Evolutionary conservation across 2,888 invertebrate species (phyloP), one percentile per base, ranked within the genome.

Genomic region (Cosmia trapezina): DNA sequence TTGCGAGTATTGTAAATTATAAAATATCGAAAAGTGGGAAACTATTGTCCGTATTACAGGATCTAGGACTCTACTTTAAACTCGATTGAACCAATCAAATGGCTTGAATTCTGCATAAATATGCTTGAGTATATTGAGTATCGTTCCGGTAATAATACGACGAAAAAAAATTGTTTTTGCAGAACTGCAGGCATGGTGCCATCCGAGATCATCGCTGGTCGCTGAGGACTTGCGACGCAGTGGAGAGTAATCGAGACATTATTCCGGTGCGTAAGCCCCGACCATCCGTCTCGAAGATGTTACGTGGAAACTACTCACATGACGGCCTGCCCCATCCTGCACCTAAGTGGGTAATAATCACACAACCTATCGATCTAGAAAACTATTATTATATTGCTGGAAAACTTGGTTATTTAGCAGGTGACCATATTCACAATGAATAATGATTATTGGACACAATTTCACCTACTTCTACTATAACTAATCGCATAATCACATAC

Each of bases 181-280:
- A 37, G 37, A 63, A 37, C 9, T 63, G n/a, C 9, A 51, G n/a
- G n/a, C 33, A 9, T 37, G 9, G 0, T 37, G 14, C 33, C 51
- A 14, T 33, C 63, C 9, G 2, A 9, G 4, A 22, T n/a, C 3
- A 9, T 54, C 82, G 81, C 84, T 73, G 1, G 14, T 33, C 66
- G 80, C 84, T 80, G 78, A 45, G 83, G 49, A 72, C 76, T 90
- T 90, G 75, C 14, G 66, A 66, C 86, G 70, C 60, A 77, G 65
- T 76, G 76, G 84, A 85, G 83, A 86, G 91, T 92, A 93, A 94
- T 94, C 93, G 92, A 92, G 92, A 91, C 91, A 93, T 94, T 94
- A 94, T 93, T 93, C 91, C 93, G 90, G 91, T 91, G 90, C 89
- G 91, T 92, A 91, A 90, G 90, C 86, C 86, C 89, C 91, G 89